Evolutionary conservation across 2,888 invertebrate species (phyloP).

Genomic region (Quadroppia sp.): DNA sequence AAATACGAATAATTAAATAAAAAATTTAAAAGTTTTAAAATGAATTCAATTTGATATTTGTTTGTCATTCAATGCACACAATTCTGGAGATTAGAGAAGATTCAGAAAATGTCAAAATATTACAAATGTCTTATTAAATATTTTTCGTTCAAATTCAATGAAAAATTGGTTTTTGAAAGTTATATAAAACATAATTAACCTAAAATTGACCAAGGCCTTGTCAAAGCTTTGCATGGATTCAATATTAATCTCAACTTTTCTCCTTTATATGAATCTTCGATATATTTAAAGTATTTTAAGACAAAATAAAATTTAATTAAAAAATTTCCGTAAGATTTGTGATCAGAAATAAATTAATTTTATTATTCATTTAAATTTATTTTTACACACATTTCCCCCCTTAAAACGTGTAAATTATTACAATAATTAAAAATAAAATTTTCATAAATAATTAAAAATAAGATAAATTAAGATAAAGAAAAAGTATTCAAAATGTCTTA

Average conservation of each 20-base stretch:
- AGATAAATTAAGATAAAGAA: not conserved
- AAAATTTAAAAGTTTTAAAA: not conserved
- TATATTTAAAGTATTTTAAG: not conserved
- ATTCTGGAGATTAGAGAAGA: too few species aligned
- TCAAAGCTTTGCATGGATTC: too few species aligned
- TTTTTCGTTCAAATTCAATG: too few species aligned
- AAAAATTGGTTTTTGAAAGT: too few species aligned
- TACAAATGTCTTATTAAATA: too few species aligned
- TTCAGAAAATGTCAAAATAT: too few species aligned
- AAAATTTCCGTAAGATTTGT: not conserved
- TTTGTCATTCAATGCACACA: constrained; percentile 10
- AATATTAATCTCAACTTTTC: too few species aligned
- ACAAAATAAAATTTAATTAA: constrained; percentile 1
- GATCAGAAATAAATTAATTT: too few species aligned
- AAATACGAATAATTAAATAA: not conserved
- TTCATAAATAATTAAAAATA: constrained; percentile 8
- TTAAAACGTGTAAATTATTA: constrained; percentile 5
- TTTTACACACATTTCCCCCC: not conserved
- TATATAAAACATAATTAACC: too few species aligned
- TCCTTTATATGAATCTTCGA: too few species aligned
- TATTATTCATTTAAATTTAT: not conserved
- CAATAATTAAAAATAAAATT: not conserved
- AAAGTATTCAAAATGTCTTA: not conserved
- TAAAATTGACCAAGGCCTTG: too few species aligned
- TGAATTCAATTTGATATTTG: constrained; percentile 15